Base-by-base conservation (phyloP, 2,888 invertebrate genomes). In the Aphidoletes aphidimyza region DNA sequence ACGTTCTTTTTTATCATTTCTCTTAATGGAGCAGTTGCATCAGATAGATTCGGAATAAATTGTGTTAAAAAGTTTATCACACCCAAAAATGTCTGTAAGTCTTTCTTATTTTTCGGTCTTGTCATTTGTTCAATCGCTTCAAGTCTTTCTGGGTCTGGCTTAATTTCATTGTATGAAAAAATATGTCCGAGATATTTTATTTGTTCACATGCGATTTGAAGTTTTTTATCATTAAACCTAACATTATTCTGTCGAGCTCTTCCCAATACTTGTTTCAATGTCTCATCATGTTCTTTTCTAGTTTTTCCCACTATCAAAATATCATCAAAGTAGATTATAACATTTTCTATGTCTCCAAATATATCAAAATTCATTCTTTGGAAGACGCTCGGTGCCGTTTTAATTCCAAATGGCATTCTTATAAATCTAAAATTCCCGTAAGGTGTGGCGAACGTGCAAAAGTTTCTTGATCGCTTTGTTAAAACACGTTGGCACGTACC, bases 201-300 rank as follows among this genome's bases (percentile, higher is more conserved):
- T 83, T 86, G 17, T 45, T 85, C 86, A 34, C 85, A 54, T 85
- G 86, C 86, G 83, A 85, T 88, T 85, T 88, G 87, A 34, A 87
- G 17, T 86, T 88, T 88, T 9, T 86, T 84, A 47, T 26, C 85
- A 86, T 88, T 88, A 85, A 88, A 88, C 85, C 87, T 88, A n/a
- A 88, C 86, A 86, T 87, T 87, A 84, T 85, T 84, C 84, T 87
- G 9, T 85, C 49, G 86, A 19, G 87, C 87, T 78, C 86, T 85
- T 8, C 87, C 84, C 83, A 88, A 47, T 0, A 88, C 87, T 85
- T 85, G 14, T 42, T 85, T 84, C 26, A 88, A 84, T 45, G 86
- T 87, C 83, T 85, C 6, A 85, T 87, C 87, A 86, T 87, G 87
- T 85, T 87, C 85, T 45, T 85, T 54, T 47, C 84, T 49, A 36